Percentiles rank a stretch among this genome's conserved stretches.
Evolutionary conservation across 2,888 invertebrate species (phyloP).

Genomic region (Scrobipalpa atriplicella): DNA sequence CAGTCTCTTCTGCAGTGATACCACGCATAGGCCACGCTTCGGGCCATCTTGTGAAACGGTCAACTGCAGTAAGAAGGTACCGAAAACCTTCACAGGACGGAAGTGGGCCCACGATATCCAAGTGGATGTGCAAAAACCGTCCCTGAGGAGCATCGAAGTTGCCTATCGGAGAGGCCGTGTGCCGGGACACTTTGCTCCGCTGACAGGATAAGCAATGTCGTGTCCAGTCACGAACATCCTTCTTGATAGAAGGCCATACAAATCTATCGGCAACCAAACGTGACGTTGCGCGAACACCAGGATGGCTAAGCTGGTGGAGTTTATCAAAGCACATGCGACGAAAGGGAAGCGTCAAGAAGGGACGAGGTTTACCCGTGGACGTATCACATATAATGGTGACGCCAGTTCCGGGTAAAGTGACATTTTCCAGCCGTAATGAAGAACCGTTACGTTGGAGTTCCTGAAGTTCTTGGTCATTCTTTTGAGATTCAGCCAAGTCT

Average conservation of each 20-base stretch:
- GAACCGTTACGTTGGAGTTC: neutral
- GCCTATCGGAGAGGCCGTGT: slow-evolving; percentile 33
- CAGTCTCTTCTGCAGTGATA: slow-evolving; percentile 53
- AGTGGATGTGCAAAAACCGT: slow-evolving; percentile 45
- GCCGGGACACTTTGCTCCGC: slow-evolving; percentile 35
- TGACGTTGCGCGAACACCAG: slow-evolving; percentile 28
- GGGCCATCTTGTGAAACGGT: slow-evolving; percentile 22
- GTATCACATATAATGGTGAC: too few relatives aligned
- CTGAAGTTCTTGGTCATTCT: slow-evolving; percentile 33
- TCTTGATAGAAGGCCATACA: too few relatives aligned
- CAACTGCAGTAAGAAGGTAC: slow-evolving; percentile 44
- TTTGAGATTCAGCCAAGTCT: slow-evolving; percentile 32
- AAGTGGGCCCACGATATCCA: slow-evolving; percentile 53
- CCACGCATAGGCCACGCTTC: slow-evolving; percentile 50
- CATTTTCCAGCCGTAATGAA: slow-evolving; percentile 34
- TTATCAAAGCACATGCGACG: slow-evolving; percentile 31
- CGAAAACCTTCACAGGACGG: slow-evolving; percentile 27
- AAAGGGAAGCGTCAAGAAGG: slow-evolving; percentile 32
- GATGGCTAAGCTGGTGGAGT: slow-evolving; percentile 36
- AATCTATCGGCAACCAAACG: too few relatives aligned
- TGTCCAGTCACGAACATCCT: too few relatives aligned
- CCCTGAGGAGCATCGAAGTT: slow-evolving; percentile 30
- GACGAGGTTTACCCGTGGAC: slow-evolving; percentile 33
- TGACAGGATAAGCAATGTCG: slow-evolving; percentile 51
- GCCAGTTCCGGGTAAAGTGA: too few relatives aligned